Conservation (phyloP, 2,113 vertebrate species). For the Probosciger aterrimus region DNA sequence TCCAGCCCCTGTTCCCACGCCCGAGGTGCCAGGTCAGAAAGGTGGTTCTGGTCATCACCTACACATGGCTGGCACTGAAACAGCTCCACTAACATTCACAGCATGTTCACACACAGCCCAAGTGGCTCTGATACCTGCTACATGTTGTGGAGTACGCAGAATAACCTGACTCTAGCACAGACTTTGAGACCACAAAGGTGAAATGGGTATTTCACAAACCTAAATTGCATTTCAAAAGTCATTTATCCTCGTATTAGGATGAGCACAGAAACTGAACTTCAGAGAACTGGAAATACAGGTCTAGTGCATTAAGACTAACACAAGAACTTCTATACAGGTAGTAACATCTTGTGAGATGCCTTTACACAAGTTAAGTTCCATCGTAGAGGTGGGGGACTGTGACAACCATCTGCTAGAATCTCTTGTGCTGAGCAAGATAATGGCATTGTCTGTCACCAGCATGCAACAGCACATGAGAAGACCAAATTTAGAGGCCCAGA, state of each 20-base stretch:
- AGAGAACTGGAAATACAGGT: not conserved
- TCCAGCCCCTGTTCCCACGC: not conserved
- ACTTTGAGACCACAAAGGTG: not conserved
- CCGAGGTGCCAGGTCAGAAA: not conserved
- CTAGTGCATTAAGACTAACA: not conserved
- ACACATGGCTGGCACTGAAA: not conserved
- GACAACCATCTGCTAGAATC: not conserved
- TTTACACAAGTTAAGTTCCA: not conserved
- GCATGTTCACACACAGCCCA: accelerated
- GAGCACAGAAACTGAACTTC: not conserved
- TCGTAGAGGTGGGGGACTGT: not conserved
- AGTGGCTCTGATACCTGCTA: not conserved
- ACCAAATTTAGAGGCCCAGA: not conserved
- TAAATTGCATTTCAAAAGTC: not conserved
- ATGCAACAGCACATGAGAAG: not conserved
- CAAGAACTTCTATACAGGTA: not conserved
- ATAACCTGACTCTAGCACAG: not conserved
- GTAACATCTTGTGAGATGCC: not conserved
- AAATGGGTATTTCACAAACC: not conserved
- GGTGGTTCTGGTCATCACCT: not conserved
- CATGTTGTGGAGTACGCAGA: not conserved
- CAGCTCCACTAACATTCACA: not conserved
- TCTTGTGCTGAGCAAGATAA: not conserved
- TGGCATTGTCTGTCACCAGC: not conserved
- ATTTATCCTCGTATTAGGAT: not conserved